These are phyloP conservation scores for Drosophila pectinifera DNA, from an alignment of 1,140 invertebrate species.

Conservation along the genomic window DNA sequence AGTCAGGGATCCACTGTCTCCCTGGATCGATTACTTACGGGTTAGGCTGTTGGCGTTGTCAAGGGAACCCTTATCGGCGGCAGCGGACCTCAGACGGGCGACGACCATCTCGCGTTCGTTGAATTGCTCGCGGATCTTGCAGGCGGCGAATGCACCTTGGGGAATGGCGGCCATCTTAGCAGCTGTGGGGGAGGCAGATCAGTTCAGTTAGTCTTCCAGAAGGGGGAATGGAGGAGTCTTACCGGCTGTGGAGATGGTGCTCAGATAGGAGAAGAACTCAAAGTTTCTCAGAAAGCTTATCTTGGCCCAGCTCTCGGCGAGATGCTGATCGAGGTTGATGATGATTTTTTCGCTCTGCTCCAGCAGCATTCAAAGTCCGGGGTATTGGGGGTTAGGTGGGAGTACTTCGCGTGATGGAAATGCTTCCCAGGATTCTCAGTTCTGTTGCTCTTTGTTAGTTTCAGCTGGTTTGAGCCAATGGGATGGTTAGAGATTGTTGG, in stretches of 20 bases:
- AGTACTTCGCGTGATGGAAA: slow-evolving; percentile 26
- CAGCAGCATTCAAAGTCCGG: slow-evolving; percentile 58
- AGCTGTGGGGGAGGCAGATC: slow-evolving; percentile 26
- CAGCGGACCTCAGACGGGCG: slow-evolving; percentile 70
- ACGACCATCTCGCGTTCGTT: slow-evolving; percentile 83
- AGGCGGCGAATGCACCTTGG: slow-evolving; percentile 86
- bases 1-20: slow-evolving; percentile 22
- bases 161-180: slow-evolving; percentile 86
- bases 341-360: slow-evolving; percentile 41
- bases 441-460: background rate
- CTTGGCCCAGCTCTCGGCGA: slow-evolving; percentile 41
- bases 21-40: slow-evolving; percentile 48
- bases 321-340: slow-evolving; percentile 51
- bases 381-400: slow-evolving; percentile 2
- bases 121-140: slow-evolving; percentile 86
- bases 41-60: slow-evolving; percentile 65
- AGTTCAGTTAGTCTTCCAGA: background rate
- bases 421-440: slow-evolving; percentile 9
- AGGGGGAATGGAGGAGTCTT: background rate
- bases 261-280: slow-evolving; percentile 28
- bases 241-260: slow-evolving; percentile 45
- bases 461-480: slow-evolving; percentile 13
- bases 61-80: slow-evolving; percentile 67
- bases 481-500: background rate
- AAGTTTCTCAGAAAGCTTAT: slow-evolving; percentile 33